phyloP scores from a whole-genome alignment of 2,113 vertebrate genomes.

The Atractosteus spatula region DNA sequence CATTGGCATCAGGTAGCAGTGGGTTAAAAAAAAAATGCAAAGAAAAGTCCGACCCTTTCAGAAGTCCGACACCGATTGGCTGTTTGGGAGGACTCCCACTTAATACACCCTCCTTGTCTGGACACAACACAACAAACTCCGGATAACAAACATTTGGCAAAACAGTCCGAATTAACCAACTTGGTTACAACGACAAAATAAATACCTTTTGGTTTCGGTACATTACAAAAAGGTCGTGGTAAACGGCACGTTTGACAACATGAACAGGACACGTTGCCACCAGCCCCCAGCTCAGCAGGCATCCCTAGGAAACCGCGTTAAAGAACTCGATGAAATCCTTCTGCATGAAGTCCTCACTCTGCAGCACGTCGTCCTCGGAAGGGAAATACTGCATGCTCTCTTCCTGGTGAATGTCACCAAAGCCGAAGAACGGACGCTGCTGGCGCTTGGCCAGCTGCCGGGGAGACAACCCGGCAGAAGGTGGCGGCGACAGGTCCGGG shows the following conservation, averaged over 20 bases:
- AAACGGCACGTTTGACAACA: background rate
- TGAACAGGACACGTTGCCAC: background rate
- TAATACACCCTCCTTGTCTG: conserved; percentile 24
- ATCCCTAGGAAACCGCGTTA: conserved; percentile 56
- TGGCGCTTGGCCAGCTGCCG: background rate
- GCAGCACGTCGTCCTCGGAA: conserved; percentile 76
- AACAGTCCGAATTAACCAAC: background rate
- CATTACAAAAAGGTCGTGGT: background rate
- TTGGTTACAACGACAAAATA: conserved; percentile 3
- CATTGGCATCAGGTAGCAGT: conserved; percentile 18
- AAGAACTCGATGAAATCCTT: conserved; percentile 82
- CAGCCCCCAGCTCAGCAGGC: no score
- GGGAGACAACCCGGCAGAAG: conserved; percentile 22
- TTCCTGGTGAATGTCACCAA: conserved; percentile 51
- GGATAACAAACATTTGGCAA: conserved; percentile 3
- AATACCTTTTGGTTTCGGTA: background rate
- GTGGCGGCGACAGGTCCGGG: conserved; percentile 30
- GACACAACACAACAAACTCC: conserved; percentile 14
- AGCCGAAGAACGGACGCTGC: conserved; percentile 27
- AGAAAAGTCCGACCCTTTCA: background rate
- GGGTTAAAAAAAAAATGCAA: background rate
- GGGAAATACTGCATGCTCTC: conserved; percentile 83
- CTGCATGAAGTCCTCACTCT: conserved; percentile 83
- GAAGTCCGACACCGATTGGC: conserved; percentile 52
- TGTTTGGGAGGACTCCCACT: conserved; percentile 49